Evolutionary conservation across 2,797 vertebrate species (phyloP), one percentile per base, ranked within the genome.

Genomic region (Sebastes cheni): DNA sequence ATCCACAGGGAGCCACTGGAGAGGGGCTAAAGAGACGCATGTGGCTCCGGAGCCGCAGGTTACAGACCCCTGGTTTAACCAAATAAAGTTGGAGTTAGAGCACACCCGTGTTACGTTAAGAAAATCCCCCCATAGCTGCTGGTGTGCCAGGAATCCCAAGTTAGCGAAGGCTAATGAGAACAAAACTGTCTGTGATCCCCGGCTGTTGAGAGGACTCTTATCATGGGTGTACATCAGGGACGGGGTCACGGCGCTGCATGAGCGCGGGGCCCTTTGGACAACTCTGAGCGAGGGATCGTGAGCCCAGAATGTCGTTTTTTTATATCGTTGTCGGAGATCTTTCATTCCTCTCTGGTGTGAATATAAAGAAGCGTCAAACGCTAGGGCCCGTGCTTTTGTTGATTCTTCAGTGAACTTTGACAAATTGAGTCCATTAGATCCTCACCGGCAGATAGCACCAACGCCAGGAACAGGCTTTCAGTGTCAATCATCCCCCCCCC

Each of bases 391-490:
- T 8, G 50, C 46, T 42, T 13, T 12, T 58, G 54, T 60, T 20
- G 29, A 73, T 70, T 68, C 60, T 54, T 36, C 73, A 62, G 42
- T 50, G 27, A 86, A 82, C 76, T 69, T 74, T 77, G 32, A 81
- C 70, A 82, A 59, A 80, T 64, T 70, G 30, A 82, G 46, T 69
- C 70, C 70, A 83, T 88, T 83, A 81, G 64, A 83, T 81, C 50
- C 27, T 79, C 20, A 27, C 18, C 6, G 22, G 67, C 52, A 76
- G 13, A 42, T 54, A 66, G 66, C n/a, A 2, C 12, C 20, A 10
- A 12, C 54, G 52, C 55, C 4, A 65, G 50, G 46, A 72, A n/a
- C 29, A 62, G 39, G 67, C 77, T 84, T 75, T 76, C 68, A 50
- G 29, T 73, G 86, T 84, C 88, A 90, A 23, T 87, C 81, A 88